These are phyloP conservation scores for Pyrochroa serraticornis DNA, from an alignment of 2,888 invertebrate species.

Conservation along the genomic window DNA sequence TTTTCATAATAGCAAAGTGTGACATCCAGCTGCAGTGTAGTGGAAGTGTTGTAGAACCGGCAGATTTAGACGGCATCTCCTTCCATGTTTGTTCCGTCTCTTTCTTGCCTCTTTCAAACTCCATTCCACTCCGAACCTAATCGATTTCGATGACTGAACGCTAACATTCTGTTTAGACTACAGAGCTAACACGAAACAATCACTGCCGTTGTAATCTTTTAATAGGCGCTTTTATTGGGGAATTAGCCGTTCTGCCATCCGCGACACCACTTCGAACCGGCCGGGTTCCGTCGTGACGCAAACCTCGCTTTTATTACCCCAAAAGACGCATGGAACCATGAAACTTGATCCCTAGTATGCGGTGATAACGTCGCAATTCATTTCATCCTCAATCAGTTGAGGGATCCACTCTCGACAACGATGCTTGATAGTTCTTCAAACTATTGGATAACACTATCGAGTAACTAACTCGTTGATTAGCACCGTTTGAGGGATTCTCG, in stretches of 20 bases:
- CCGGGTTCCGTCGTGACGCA: too few relatives aligned
- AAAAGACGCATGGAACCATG: too few relatives aligned
- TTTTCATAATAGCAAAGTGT: conserved; percentile 36
- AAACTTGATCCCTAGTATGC: too few relatives aligned
- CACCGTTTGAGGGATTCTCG: too few relatives aligned
- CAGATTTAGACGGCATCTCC: conserved; percentile 18
- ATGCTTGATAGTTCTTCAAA: too few relatives aligned
- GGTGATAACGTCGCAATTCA: too few relatives aligned
- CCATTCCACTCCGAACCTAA: conserved; percentile 31
- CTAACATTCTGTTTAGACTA: conserved; percentile 35
- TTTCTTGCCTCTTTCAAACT: conserved; percentile 26
- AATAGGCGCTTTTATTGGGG: conserved; percentile 9
- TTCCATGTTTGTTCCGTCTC: conserved; percentile 8
- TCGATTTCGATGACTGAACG: conserved; percentile 40
- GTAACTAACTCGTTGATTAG: too few relatives aligned
- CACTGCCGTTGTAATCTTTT: conserved; percentile 17
- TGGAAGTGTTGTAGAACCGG: conserved; percentile 19
- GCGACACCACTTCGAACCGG: background rate
- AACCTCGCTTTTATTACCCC: too few relatives aligned
- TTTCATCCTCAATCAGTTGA: too few relatives aligned
- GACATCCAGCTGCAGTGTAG: conserved; percentile 34
- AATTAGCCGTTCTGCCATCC: conserved; percentile 4
- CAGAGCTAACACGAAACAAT: conserved; percentile 20
- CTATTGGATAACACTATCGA: too few relatives aligned
- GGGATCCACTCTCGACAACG: too few relatives aligned